These are phyloP conservation scores for Adelges cooleyi DNA, from an alignment of 1,140 invertebrate species.

Conservation along the genomic window DNA sequence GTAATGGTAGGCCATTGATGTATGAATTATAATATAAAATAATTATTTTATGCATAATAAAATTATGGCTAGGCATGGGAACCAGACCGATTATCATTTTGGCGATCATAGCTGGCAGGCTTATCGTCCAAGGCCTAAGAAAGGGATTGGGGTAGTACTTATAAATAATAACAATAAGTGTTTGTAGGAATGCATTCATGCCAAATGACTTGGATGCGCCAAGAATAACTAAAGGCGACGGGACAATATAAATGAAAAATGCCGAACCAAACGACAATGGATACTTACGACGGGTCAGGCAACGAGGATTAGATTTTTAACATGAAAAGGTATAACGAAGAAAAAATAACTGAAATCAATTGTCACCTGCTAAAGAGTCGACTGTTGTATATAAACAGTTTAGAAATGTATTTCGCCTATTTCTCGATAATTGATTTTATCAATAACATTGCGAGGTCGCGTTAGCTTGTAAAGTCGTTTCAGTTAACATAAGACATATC, in stretches of 20 bases:
- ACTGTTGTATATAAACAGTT: too few relatives aligned
- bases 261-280: not conserved
- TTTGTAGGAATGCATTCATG: slow-evolving; percentile 10
- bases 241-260: slow-evolving; percentile 1
- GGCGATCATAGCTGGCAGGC: not conserved
- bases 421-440: too few relatives aligned
- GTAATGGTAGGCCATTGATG: not conserved
- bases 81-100: slow-evolving; percentile 21
- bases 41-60: slow-evolving; percentile 2
- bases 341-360: too few relatives aligned
- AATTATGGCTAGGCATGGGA: not conserved
- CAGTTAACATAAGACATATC: too few relatives aligned
- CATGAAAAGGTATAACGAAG: not conserved
- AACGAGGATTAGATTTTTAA: not conserved
- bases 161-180: too few relatives aligned
- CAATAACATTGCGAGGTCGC: too few relatives aligned
- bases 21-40: too few relatives aligned
- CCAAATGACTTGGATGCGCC: slow-evolving; percentile 11
- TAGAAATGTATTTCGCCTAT: too few relatives aligned
- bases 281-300: not conserved
- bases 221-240: not conserved
- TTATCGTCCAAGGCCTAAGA: not conserved
- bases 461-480: too few relatives aligned
- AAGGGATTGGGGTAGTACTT: not conserved
- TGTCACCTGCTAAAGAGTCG: too few relatives aligned